phyloP scores from a whole-genome alignment of 2,797 vertebrate species.

The Pantherophis vulpinus region DNA sequence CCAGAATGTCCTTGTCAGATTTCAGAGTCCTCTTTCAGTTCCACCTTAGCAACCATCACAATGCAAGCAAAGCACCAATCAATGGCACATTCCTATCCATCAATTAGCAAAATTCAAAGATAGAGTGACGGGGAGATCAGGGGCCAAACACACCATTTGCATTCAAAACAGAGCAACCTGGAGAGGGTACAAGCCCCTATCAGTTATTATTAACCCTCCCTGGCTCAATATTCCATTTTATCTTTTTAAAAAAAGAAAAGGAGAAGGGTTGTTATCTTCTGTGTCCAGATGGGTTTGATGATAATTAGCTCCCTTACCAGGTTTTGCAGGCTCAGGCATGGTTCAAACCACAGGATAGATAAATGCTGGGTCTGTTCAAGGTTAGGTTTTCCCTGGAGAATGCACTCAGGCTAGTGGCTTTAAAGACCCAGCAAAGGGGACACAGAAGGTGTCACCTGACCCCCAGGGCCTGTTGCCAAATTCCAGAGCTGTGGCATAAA shows the following conservation, averaged over 20 bases:
- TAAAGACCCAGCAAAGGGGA: constrained; percentile 50
- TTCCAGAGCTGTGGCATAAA: constrained; percentile 55
- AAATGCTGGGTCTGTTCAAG: neutral
- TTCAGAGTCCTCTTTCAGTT: neutral
- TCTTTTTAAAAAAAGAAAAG: neutral
- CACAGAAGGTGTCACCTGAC: constrained; percentile 53
- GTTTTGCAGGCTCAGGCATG: constrained; percentile 34
- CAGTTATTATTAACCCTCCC: neutral
- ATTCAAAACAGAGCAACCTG: neutral
- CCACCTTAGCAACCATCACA: neutral
- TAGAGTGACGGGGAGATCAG: neutral
- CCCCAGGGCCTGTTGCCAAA: constrained; percentile 41
- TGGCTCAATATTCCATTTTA: neutral
- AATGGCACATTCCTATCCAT: neutral
- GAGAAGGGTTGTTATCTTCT: neutral
- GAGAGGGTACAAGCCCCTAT: neutral
- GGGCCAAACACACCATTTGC: neutral
- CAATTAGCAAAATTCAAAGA: neutral
- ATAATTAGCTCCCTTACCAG: constrained; percentile 12
- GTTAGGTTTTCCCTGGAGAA: constrained; percentile 27
- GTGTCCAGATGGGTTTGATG: neutral
- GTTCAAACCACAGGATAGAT: neutral
- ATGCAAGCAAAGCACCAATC: neutral
- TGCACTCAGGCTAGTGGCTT: constrained; percentile 32
- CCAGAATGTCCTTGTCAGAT: neutral